Evolutionary conservation across 1,140 invertebrate species (phyloP).

Genomic region (Oncopeltus fasciatus): DNA sequence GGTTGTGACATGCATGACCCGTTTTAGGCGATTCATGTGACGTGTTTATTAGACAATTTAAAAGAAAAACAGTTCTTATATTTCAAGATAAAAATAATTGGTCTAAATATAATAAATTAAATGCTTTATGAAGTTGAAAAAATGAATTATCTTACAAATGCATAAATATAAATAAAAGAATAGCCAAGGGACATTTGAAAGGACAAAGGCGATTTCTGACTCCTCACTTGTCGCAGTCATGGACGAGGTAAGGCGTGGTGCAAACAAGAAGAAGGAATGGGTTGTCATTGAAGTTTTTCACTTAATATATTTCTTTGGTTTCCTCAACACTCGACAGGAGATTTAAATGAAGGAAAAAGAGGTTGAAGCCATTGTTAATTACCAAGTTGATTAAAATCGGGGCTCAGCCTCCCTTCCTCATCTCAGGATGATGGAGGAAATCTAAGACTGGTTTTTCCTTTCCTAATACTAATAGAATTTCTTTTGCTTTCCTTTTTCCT

Average conservation of each 20-base stretch:
- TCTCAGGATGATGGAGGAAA: constrained; percentile 5
- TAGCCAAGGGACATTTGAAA: too few relatives aligned
- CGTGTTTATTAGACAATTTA: too few relatives aligned
- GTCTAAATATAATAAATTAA: too few relatives aligned
- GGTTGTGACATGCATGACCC: too few relatives aligned
- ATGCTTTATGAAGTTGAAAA: too few relatives aligned
- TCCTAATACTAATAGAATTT: constrained; percentile 1
- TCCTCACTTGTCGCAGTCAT: too few relatives aligned
- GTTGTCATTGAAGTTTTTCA: constrained; percentile 1
- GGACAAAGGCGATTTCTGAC: too few relatives aligned
- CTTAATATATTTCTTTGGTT: not conserved
- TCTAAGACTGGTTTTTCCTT: not conserved
- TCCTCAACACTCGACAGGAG: not conserved
- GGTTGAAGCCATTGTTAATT: constrained; percentile 2
- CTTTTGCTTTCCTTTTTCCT: not conserved
- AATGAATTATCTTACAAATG: too few relatives aligned
- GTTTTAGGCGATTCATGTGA: too few relatives aligned
- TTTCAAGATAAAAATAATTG: too few relatives aligned
- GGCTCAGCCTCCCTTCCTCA: not conserved
- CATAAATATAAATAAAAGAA: too few relatives aligned
- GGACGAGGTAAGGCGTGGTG: not conserved
- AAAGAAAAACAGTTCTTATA: too few relatives aligned
- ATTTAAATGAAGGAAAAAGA: constrained; percentile 1
- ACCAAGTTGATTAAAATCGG: constrained; percentile 6
- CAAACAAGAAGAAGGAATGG: not conserved